These are phyloP conservation scores for Dipodomys merriami DNA, from an alignment of 2,113 vertebrate species.

Conservation along the genomic window DNA sequence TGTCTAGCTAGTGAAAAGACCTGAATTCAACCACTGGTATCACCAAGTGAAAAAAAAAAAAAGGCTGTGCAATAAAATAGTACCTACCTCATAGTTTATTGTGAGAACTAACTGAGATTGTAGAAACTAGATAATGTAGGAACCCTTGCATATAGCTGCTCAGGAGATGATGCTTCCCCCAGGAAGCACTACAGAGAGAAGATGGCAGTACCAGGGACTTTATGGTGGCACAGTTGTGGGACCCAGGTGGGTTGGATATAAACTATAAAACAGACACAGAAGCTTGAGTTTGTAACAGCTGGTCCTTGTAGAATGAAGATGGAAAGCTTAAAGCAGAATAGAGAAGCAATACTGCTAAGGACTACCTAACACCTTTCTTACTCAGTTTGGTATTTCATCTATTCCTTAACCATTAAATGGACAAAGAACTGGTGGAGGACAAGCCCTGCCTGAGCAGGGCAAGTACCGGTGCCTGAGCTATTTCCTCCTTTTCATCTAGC, in stretches of 20 bases:
- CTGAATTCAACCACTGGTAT: too few species aligned
- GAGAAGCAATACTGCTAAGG: background rate
- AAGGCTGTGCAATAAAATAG: background rate
- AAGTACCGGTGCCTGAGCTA: background rate
- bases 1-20: too few species aligned
- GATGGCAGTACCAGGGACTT: too few species aligned
- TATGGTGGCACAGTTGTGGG: accelerated
- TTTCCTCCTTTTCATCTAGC: constrained; percentile 40
- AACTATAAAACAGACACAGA: background rate
- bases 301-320: background rate
- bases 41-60: too few species aligned
- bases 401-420: background rate
- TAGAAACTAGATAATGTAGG: background rate
- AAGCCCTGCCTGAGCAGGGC: accelerated
- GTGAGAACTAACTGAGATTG: background rate
- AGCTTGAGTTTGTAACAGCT: background rate
- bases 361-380: background rate
- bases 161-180: background rate
- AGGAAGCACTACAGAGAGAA: too few species aligned
- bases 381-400: too few species aligned
- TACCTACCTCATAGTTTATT: background rate
- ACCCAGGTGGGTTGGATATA: background rate
- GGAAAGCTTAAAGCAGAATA: background rate
- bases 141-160: background rate
- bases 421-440: background rate